Evolutionary conservation across 2,113 vertebrate species (phyloP).

Genomic region (Heteronetta atricapilla): DNA sequence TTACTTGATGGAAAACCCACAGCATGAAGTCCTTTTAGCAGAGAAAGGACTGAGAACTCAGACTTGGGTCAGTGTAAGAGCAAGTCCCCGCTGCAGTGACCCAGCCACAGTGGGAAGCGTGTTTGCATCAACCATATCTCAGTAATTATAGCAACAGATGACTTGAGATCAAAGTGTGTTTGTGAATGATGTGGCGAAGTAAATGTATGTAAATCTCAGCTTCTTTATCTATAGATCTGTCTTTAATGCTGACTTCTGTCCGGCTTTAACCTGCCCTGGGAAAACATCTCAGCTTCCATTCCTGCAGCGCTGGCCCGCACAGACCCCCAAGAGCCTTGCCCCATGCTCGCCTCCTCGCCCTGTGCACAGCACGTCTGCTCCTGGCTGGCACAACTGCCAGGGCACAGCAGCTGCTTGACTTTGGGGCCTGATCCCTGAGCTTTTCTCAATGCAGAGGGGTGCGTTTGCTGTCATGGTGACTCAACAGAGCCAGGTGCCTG

Average conservation of each 20-base stretch:
- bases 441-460: not conserved
- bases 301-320: not conserved
- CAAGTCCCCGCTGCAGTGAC: not conserved
- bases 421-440: fast-evolving
- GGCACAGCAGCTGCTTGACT: not conserved
- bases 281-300: not conserved
- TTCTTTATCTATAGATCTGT: conserved; percentile 48
- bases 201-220: conserved; percentile 25
- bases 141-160: conserved; percentile 67
- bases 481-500: not conserved
- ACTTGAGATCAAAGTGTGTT: conserved; percentile 55
- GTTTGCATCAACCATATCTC: conserved; percentile 18
- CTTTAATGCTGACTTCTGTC: conserved; percentile 62
- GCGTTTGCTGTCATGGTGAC: not conserved
- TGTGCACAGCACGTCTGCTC: fast-evolving
- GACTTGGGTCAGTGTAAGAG: not conserved
- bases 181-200: conserved; percentile 40
- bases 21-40: not conserved
- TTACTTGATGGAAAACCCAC: not conserved
- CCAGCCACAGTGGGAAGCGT: conserved; percentile 8
- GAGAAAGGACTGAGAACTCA: not conserved
- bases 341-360: not conserved
- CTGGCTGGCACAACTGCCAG: fast-evolving
- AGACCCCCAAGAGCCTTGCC: not conserved
- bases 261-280: conserved; percentile 11